Evolutionary conservation across 1,140 invertebrate genomes (phyloP).

Genomic region (Drosophila guanche): DNA sequence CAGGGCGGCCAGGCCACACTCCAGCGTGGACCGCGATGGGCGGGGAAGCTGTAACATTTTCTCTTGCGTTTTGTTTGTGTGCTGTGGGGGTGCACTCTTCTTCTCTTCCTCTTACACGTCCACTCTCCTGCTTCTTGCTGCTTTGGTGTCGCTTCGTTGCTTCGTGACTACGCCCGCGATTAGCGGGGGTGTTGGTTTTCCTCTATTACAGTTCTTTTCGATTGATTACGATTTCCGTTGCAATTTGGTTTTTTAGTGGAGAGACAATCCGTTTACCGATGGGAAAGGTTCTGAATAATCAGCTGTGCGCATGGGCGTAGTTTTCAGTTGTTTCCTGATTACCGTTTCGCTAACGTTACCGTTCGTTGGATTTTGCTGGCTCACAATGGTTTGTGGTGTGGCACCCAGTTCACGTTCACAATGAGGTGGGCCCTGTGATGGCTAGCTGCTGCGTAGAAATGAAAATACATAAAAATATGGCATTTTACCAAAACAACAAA

Average conservation of each 20-base stretch:
- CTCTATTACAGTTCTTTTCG: no score
- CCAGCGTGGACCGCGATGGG: conserved; percentile 47
- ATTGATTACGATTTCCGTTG: no score
- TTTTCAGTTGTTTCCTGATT: neutral
- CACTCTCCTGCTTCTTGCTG: neutral
- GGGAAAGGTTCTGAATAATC: conserved; percentile 30
- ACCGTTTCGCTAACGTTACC: no score
- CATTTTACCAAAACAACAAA: conserved; percentile 69
- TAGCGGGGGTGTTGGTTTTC: neutral
- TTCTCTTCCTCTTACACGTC: no score
- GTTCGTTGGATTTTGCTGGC: no score
- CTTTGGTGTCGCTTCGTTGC: conserved; percentile 1
- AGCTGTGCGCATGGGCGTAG: conserved; percentile 48
- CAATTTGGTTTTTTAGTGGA: neutral
- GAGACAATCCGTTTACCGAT: conserved; percentile 24
- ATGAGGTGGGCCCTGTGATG: neutral
- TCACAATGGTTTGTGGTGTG: no score
- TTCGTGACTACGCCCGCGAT: neutral
- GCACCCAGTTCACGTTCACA: neutral
- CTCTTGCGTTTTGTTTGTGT: conserved; percentile 1
- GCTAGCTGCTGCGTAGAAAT: conserved; percentile 40
- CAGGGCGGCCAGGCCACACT: conserved; percentile 40
- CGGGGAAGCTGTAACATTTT: conserved; percentile 65
- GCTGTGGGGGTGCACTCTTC: neutral
- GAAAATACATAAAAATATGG: conserved; percentile 66